These are phyloP conservation scores for Eupithecia tripunctaria DNA, from an alignment of 2,888 invertebrate genomes.

Conservation along the genomic window DNA sequence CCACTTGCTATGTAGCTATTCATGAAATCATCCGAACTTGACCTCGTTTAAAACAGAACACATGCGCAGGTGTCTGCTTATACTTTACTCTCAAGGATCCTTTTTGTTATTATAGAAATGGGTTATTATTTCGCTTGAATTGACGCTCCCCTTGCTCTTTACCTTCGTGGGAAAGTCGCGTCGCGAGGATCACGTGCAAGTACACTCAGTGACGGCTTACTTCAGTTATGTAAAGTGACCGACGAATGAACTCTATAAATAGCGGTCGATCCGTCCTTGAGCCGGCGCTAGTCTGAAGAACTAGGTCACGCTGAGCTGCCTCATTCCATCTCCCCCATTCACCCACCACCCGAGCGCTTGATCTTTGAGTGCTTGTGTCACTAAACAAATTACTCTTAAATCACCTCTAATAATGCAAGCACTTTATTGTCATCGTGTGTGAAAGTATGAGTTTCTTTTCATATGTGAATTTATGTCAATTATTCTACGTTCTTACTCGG, in stretches of 20 bases:
- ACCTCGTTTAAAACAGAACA: conserved; percentile 47
- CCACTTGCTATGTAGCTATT: conserved; percentile 11
- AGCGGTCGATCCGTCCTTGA: conserved; percentile 83
- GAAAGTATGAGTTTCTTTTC: conserved; percentile 24
- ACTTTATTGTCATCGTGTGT: conserved; percentile 19
- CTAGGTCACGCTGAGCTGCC: conserved; percentile 78
- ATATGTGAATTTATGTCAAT: conserved; percentile 3
- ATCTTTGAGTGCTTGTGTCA: conserved; percentile 45
- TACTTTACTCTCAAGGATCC: conserved; percentile 50
- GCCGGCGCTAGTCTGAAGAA: conserved; percentile 75
- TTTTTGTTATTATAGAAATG: conserved; percentile 59
- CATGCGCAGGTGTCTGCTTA: conserved; percentile 26
- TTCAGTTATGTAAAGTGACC: conserved; percentile 80
- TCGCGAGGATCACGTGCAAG: conserved; percentile 64
- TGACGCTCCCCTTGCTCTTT: conserved; percentile 56
- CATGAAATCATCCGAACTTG: conserved; percentile 49
- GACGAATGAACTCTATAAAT: conserved; percentile 81
- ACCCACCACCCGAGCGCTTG: conserved; percentile 53
- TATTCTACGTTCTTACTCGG: conserved; percentile 7
- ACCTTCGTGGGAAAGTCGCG: conserved; percentile 69
- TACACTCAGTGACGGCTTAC: conserved; percentile 68
- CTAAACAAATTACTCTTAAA: conserved; percentile 54
- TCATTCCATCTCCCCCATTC: conserved; percentile 61
- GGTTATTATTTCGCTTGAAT: conserved; percentile 61
- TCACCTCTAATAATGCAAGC: conserved; percentile 46